Conservation (phyloP, 2,113 vertebrate genomes). For the Pantherophis guttatus region DNA sequence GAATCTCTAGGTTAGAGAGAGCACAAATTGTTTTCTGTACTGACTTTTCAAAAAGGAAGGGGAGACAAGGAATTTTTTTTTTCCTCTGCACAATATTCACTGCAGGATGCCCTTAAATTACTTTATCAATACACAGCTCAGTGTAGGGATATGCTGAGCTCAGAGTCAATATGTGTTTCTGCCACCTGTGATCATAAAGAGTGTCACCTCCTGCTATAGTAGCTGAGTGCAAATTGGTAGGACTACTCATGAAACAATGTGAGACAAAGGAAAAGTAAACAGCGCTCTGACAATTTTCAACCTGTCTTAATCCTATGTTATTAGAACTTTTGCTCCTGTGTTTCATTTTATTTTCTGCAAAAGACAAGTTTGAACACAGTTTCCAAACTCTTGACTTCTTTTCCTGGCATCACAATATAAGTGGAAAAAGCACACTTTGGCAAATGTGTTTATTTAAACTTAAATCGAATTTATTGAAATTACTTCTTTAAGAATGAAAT, state of each 20-base stretch:
- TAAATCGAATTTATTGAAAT: background rate
- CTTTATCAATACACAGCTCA: background rate
- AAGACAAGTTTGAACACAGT: background rate
- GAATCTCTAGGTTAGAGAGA: background rate
- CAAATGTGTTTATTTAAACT: background rate
- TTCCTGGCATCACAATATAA: background rate
- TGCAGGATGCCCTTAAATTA: conserved; percentile 2
- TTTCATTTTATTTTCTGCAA: background rate
- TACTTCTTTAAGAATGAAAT: background rate
- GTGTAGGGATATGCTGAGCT: background rate
- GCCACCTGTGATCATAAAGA: conserved; percentile 1
- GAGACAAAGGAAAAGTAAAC: background rate
- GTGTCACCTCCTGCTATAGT: conserved; percentile 4
- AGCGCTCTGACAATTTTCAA: background rate
- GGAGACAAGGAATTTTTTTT: background rate
- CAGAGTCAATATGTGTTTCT: conserved; percentile 9
- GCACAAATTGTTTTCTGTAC: background rate
- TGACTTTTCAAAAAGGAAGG: background rate
- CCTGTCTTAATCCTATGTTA: background rate
- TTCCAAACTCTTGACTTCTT: background rate
- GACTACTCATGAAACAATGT: conserved; percentile 13
- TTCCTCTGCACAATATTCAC: background rate
- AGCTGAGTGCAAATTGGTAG: conserved; percentile 3
- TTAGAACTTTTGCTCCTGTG: background rate
- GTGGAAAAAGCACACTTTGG: background rate